Percentiles rank a stretch among this genome's conserved stretches.
Conservation (phyloP, 2,888 invertebrate genomes). For the Falcaria lacertinaria region DNA sequence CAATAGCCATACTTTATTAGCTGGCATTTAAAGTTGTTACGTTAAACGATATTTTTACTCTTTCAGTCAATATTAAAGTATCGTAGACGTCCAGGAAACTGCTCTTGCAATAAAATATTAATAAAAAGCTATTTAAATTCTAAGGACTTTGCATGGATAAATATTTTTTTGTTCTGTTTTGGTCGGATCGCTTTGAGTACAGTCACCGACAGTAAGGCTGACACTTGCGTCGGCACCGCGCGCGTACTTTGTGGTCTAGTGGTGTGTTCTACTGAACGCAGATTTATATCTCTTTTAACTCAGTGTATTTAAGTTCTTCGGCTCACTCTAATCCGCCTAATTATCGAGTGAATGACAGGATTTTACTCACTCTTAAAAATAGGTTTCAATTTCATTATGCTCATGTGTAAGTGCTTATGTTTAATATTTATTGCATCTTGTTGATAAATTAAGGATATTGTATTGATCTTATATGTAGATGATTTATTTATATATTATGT, state of each 20-base stretch:
- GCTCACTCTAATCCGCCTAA: constrained; percentile 14
- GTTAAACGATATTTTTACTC: too few species aligned
- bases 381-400: not conserved
- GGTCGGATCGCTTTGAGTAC: not conserved
- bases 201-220: constrained; percentile 44
- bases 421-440: not conserved
- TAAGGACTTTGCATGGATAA: not conserved
- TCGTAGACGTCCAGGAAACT: too few species aligned
- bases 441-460: too few species aligned
- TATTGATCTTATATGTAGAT: too few species aligned
- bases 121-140: too few species aligned
- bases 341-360: constrained; percentile 31
- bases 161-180: constrained; percentile 4
- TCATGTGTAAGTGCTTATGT: not conserved
- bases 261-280: not conserved
- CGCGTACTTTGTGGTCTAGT: constrained; percentile 39
- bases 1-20: too few species aligned
- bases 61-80: too few species aligned
- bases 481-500: too few species aligned
- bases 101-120: too few species aligned
- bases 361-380: constrained; percentile 20
- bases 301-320: constrained; percentile 4
- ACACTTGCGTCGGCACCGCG: constrained; percentile 44
- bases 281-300: constrained; percentile 5
- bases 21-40: too few species aligned